phyloP scores from a whole-genome alignment of 2,888 invertebrate species.

The Nomada fucata region DNA sequence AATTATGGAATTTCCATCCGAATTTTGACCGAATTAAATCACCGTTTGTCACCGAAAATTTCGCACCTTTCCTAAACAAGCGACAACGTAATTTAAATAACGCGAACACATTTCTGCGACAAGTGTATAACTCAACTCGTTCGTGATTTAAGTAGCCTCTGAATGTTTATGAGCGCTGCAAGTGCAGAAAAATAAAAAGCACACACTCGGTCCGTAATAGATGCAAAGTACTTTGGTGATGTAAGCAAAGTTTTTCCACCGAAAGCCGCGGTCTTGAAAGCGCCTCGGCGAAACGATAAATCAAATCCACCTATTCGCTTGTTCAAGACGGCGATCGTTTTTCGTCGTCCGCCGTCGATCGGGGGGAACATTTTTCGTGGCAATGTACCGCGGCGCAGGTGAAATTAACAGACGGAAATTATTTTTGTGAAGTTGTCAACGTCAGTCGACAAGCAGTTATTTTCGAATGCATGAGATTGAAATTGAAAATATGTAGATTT shows the following conservation, averaged over 20 bases:
- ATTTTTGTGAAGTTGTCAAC: slow-evolving; percentile 50
- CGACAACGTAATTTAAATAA: too few relatives aligned
- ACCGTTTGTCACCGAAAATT: background rate
- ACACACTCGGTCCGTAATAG: background rate
- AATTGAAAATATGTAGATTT: slow-evolving; percentile 72
- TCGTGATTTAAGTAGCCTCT: background rate
- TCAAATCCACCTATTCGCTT: slow-evolving; percentile 1
- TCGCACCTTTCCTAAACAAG: background rate
- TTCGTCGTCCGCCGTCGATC: background rate
- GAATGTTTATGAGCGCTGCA: background rate
- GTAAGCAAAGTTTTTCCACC: background rate
- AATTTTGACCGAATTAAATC: too few relatives aligned
- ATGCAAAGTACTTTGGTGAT: background rate
- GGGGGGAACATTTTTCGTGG: background rate
- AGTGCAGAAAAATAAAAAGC: background rate
- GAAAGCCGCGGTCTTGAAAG: background rate
- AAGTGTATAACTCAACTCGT: background rate
- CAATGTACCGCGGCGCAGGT: background rate
- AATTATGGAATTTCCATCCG: too few relatives aligned
- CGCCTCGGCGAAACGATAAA: background rate
- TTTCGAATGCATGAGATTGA: slow-evolving; percentile 67
- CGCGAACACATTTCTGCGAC: background rate
- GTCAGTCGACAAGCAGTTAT: slow-evolving; percentile 42
- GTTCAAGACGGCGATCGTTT: background rate
- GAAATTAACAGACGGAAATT: slow-evolving; percentile 49